Percentiles rank a stretch among this genome's conserved stretches.
These are phyloP conservation scores for Apamea epomidion DNA, from an alignment of 2,888 invertebrate genomes.

Conservation along the genomic window DNA sequence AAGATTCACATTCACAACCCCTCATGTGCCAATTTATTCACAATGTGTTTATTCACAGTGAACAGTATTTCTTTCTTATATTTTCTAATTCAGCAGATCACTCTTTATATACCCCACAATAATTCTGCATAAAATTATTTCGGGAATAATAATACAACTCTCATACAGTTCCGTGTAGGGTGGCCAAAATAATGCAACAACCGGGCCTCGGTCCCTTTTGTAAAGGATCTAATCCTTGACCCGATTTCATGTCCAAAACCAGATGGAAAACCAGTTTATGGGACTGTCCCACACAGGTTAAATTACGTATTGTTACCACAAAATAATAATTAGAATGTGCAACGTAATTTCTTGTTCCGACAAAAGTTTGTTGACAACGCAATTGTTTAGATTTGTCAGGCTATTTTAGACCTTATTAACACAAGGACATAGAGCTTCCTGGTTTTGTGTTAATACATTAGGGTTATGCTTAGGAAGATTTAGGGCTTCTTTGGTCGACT, in stretches of 20 bases:
- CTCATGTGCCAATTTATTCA: slow-evolving; percentile 12
- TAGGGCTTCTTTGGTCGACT: slow-evolving; percentile 17
- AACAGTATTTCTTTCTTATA: slow-evolving; percentile 21
- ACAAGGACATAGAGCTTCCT: background rate
- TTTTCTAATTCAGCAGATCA: slow-evolving; percentile 46
- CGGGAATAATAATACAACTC: slow-evolving; percentile 56
- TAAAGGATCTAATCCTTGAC: slow-evolving; percentile 81
- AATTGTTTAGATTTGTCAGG: slow-evolving; percentile 21
- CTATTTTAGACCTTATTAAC: slow-evolving; percentile 27
- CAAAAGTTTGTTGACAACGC: slow-evolving; percentile 58
- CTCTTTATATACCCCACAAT: slow-evolving; percentile 28
- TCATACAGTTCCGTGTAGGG: slow-evolving; percentile 79
- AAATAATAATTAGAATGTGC: slow-evolving; percentile 65
- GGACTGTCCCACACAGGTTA: slow-evolving; percentile 82
- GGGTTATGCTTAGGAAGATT: slow-evolving; percentile 37
- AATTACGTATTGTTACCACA: slow-evolving; percentile 77
- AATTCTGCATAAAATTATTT: slow-evolving; percentile 54
- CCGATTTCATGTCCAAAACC: slow-evolving; percentile 71
- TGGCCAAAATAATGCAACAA: slow-evolving; percentile 77
- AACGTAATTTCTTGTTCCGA: slow-evolving; percentile 59
- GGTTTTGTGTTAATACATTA: slow-evolving; percentile 24
- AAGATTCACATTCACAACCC: slow-evolving; percentile 22
- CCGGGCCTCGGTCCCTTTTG: slow-evolving; percentile 70
- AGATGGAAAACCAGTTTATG: slow-evolving; percentile 73
- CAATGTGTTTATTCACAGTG: slow-evolving; percentile 2